A percentile compares a stretch with the other conserved stretches of the same genome.
phyloP scores from a whole-genome alignment of 2,797 vertebrate genomes.

The Rallus crepitans region DNA sequence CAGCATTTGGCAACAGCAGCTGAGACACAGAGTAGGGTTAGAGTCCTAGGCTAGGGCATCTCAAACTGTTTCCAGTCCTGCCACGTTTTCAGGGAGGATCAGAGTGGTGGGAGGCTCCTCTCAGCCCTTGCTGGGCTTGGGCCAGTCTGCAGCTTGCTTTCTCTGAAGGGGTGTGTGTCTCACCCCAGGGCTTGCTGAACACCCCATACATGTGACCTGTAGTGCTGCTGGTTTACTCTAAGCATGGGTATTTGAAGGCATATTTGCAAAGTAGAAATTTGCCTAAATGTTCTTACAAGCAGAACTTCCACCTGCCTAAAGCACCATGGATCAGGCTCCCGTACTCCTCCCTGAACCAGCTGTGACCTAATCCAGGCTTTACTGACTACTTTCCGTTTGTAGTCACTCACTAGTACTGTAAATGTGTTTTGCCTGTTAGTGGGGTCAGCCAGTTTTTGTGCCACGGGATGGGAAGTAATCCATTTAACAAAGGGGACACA shows the following conservation, averaged over 20 bases:
- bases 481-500: neutral
- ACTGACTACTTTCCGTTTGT: neutral
- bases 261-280: neutral
- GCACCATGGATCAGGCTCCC: rapidly evolving
- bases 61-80: neutral
- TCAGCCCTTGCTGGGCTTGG: neutral
- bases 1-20: neutral
- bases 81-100: neutral
- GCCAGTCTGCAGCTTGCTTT: neutral
- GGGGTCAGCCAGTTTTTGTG: neutral
- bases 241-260: neutral
- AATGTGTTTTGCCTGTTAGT: neutral
- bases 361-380: neutral
- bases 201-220: neutral
- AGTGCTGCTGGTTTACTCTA: neutral
- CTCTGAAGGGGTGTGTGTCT: neutral
- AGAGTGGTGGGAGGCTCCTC: neutral
- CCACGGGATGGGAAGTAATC: slow-evolving; percentile 18
- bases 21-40: neutral
- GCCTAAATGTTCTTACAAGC: neutral
- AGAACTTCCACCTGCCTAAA: neutral
- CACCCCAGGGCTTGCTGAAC: neutral
- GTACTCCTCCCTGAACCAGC: neutral
- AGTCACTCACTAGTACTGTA: neutral
- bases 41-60: rapidly evolving